phyloP scores from a whole-genome alignment of 2,113 vertebrate genomes.

The Marcusenius ussheri region DNA sequence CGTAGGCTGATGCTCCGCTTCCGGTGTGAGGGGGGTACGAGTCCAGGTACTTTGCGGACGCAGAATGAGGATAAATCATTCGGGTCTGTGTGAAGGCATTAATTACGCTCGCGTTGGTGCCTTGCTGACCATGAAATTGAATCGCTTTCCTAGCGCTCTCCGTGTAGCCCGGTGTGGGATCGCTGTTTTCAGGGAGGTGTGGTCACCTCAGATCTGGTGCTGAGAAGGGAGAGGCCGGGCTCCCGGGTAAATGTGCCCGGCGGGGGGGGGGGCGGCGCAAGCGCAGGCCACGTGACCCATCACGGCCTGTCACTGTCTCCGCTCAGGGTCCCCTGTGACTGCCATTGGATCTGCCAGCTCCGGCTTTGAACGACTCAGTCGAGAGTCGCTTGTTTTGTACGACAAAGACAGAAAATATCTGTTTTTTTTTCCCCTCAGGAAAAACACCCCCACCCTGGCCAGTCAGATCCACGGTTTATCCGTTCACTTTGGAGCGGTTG shows the following conservation, averaged over 20 bases:
- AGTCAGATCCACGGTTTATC: not conserved
- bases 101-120: not conserved
- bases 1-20: not conserved
- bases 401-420: slow-evolving; percentile 65
- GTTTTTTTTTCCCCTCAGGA: slow-evolving; percentile 39
- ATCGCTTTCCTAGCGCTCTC: not conserved
- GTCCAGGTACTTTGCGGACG: not conserved
- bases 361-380: slow-evolving; percentile 7
- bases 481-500: not conserved
- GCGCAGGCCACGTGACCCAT: not conserved
- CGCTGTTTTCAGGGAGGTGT: not conserved
- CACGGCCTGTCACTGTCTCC: not conserved
- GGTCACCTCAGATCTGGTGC: not conserved
- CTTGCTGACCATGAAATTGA: not conserved
- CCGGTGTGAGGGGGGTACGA: not conserved
- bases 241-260: no score
- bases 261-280: no score
- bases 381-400: slow-evolving; percentile 75
- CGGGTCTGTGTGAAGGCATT: not conserved
- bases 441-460: not conserved
- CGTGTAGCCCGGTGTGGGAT: not conserved
- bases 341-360: not conserved
- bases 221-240: not conserved
- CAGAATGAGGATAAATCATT: not conserved
- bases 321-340: not conserved